A percentile compares a stretch with the other conserved stretches of the same genome.
phyloP scores from a whole-genome alignment of 2,797 vertebrate genomes.

The Monodelphis domestica region DNA sequence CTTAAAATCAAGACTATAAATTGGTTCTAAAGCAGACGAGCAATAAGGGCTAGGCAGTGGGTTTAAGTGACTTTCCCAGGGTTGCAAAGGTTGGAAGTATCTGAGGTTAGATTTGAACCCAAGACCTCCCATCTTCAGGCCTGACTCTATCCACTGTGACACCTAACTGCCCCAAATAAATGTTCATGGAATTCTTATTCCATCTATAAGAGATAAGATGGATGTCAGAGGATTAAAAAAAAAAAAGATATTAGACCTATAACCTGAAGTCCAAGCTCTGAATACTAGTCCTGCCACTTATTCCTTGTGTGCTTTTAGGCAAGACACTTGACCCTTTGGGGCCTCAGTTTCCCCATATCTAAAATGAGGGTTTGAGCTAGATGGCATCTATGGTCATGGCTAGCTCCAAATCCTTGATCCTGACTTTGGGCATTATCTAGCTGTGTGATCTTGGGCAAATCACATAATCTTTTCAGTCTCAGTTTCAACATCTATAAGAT shows the following conservation, averaged over 20 bases:
- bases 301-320: background rate
- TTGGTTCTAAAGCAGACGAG: too few species aligned
- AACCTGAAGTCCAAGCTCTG: background rate
- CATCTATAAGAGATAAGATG: background rate
- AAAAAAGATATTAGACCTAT: background rate
- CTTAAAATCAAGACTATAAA: too few species aligned
- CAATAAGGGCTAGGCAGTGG: too few species aligned
- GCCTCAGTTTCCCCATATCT: background rate
- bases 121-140: background rate
- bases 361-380: too few species aligned
- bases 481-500: background rate
- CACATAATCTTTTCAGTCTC: background rate
- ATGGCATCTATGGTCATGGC: too few species aligned
- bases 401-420: background rate
- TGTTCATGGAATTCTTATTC: background rate
- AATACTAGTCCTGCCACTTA: background rate
- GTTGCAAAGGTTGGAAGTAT: background rate
- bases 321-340: background rate
- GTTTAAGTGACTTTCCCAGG: background rate
- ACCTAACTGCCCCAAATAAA: background rate
- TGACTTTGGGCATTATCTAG: background rate
- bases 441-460: background rate
- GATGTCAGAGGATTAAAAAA: background rate
- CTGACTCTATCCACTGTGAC: background rate
- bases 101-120: background rate